These are phyloP conservation scores for Merodon equestris DNA, from an alignment of 2,888 invertebrate species.

Conservation along the genomic window DNA sequence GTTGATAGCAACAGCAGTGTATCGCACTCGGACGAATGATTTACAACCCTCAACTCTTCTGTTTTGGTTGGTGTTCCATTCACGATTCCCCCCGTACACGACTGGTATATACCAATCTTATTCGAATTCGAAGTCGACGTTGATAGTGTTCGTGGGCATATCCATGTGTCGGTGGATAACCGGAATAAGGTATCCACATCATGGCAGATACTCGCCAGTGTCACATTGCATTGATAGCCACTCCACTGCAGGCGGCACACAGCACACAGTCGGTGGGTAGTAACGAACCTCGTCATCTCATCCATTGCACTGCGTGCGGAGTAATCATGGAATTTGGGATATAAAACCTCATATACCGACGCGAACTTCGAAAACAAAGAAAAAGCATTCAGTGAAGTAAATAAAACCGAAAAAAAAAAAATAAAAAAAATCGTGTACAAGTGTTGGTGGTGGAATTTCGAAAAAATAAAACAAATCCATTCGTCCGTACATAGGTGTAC, in stretches of 20 bases:
- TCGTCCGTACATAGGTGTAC: conserved; percentile 31
- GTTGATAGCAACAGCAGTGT: conserved; percentile 53
- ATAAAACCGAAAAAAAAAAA: conserved; percentile 29
- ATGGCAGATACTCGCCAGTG: conserved; percentile 57
- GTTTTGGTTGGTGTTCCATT: conserved; percentile 64
- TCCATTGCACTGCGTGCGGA: conserved; percentile 52
- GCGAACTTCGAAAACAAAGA: conserved; percentile 15
- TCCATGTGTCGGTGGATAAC: not conserved
- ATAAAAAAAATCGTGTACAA: conserved; percentile 36
- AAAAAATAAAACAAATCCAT: conserved; percentile 62
- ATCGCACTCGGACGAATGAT: conserved; percentile 69
- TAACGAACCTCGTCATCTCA: conserved; percentile 45
- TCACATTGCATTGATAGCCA: conserved; percentile 61
- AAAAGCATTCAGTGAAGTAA: conserved; percentile 1
- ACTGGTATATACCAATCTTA: conserved; percentile 50
- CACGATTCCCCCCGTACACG: conserved; percentile 30
- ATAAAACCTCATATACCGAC: conserved; percentile 19
- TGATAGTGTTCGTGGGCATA: not conserved
- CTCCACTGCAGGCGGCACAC: conserved; percentile 27
- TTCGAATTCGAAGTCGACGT: conserved; percentile 60
- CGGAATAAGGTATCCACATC: conserved; percentile 23
- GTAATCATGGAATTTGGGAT: conserved; percentile 25
- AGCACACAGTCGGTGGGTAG: conserved; percentile 35
- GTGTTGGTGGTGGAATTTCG: conserved; percentile 50
- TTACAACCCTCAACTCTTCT: conserved; percentile 70